These are phyloP conservation scores for Edolisoma coerulescens DNA, from an alignment of 2,113 vertebrate genomes.

Conservation along the genomic window DNA sequence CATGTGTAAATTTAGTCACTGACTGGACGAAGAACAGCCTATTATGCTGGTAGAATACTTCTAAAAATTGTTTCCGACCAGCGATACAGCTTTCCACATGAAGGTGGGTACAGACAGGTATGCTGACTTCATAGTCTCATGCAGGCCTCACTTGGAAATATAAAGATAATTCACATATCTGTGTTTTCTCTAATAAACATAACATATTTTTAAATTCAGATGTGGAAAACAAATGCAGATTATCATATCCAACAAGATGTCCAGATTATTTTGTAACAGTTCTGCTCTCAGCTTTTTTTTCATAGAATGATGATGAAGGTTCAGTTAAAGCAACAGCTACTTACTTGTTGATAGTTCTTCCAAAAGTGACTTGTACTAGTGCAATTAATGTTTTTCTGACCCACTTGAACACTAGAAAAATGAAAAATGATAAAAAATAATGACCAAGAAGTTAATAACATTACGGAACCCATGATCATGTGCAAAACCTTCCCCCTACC, in stretches of 20 bases:
- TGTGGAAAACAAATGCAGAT: neutral
- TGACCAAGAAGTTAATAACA: neutral
- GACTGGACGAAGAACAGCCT: neutral
- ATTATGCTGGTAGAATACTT: neutral
- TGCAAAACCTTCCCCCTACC: neutral
- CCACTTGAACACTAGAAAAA: conserved; percentile 96
- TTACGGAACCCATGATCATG: accelerated
- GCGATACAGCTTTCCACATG: neutral
- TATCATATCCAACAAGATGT: neutral
- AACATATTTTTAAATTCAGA: neutral
- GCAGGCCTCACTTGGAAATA: neutral
- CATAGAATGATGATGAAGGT: neutral
- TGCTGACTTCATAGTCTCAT: neutral
- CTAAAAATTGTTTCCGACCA: neutral
- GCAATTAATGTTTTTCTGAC: conserved; percentile 98
- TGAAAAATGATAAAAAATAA: conserved; percentile 32
- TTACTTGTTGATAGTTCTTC: conserved; percentile 99
- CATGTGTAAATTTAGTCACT: neutral
- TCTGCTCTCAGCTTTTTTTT: neutral
- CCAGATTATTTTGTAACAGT: neutral
- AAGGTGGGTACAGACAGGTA: neutral
- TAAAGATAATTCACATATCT: neutral
- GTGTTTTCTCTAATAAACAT: neutral
- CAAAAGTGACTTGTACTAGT: conserved; percentile 98
- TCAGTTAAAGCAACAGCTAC: conserved; percentile 45